These are phyloP conservation scores for Idaea dimidiata DNA, from an alignment of 2,888 invertebrate species.

Conservation along the genomic window DNA sequence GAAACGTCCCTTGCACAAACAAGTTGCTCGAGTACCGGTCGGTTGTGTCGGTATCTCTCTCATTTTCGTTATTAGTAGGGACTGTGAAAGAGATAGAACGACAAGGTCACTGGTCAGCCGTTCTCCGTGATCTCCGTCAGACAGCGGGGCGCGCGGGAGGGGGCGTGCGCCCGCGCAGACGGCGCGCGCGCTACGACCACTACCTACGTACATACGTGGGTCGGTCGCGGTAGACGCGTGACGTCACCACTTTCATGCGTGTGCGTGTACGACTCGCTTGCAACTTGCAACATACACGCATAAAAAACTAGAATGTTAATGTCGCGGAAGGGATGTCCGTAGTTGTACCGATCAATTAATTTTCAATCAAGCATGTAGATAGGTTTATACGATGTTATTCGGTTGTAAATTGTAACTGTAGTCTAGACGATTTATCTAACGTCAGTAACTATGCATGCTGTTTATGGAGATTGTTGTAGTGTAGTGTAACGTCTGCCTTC, in stretches of 20 bases:
- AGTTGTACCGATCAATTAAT: slow-evolving; percentile 12
- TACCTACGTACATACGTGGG: slow-evolving; percentile 32
- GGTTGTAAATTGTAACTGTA: background rate
- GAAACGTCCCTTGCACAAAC: slow-evolving; percentile 73
- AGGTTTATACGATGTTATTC: slow-evolving; percentile 14
- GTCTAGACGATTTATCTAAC: background rate
- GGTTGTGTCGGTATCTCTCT: slow-evolving; percentile 50
- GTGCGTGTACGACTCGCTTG: slow-evolving; percentile 65
- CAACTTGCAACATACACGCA: slow-evolving; percentile 62
- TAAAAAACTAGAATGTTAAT: slow-evolving; percentile 48
- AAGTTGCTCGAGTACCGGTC: slow-evolving; percentile 65
- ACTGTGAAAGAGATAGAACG: slow-evolving; percentile 56
- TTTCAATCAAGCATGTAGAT: background rate
- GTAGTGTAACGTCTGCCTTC: too few species aligned
- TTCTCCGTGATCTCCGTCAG: slow-evolving; percentile 71
- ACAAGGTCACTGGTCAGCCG: slow-evolving; percentile 79
- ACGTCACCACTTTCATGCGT: slow-evolving; percentile 74
- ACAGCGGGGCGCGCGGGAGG: slow-evolving; percentile 63
- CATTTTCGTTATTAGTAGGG: slow-evolving; percentile 37
- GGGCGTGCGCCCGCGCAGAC: slow-evolving; percentile 68
- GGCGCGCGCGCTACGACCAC: slow-evolving; percentile 48
- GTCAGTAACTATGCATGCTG: too few species aligned
- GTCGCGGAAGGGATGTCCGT: slow-evolving; percentile 38
- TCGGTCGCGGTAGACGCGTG: slow-evolving; percentile 57
- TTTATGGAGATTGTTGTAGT: too few species aligned